These are phyloP conservation scores for Deilephila porcellus DNA, from an alignment of 2,888 invertebrate genomes.

Conservation along the genomic window DNA sequence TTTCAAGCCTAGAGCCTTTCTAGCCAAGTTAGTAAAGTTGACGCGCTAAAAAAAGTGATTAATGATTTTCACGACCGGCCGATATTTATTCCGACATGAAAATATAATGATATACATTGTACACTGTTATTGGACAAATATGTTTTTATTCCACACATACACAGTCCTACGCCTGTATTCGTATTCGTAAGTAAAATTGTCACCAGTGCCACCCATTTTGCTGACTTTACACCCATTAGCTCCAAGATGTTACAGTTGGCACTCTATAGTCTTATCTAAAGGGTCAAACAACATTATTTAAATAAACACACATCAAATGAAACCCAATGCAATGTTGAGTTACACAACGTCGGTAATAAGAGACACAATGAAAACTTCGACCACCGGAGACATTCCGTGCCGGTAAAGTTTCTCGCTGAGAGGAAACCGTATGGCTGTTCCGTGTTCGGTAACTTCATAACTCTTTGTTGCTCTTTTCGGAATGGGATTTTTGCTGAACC, in stretches of 20 bases:
- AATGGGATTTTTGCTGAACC: neutral
- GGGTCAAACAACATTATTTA: neutral
- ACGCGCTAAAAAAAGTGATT: no score
- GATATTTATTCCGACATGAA: no score
- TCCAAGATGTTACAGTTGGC: neutral
- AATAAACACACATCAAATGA: neutral
- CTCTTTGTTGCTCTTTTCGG: neutral
- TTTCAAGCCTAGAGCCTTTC: no score
- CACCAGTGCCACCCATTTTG: no score
- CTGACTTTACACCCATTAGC: no score
- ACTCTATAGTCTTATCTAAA: neutral
- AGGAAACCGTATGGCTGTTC: slow-evolving; percentile 2
- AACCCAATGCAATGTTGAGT: neutral
- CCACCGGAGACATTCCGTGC: neutral
- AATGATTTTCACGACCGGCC: no score
- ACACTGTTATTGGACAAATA: no score
- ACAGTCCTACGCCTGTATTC: no score
- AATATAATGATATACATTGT: no score
- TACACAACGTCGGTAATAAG: neutral
- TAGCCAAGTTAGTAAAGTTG: no score
- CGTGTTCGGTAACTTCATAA: slow-evolving; percentile 10
- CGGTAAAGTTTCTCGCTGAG: slow-evolving; percentile 16
- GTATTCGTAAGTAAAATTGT: no score
- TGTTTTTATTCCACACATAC: no score
- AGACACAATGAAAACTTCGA: slow-evolving; percentile 16